Conservation (phyloP, 1,140 invertebrate genomes). For the Diorhabda elongata region DNA sequence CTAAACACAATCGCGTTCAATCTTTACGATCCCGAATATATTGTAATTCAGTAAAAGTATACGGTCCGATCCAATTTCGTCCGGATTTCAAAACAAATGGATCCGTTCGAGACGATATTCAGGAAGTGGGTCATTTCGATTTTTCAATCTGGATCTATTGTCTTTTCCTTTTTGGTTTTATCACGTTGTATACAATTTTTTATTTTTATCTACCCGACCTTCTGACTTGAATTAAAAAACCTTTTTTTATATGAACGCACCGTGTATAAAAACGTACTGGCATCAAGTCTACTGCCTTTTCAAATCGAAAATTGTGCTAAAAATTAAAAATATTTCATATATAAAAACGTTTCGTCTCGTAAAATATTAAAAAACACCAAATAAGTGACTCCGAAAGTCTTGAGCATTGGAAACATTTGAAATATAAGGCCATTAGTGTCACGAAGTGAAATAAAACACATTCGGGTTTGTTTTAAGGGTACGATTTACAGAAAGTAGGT, state of each 20-base stretch:
- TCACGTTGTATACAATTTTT: background rate
- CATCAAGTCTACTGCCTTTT: too few relatives aligned
- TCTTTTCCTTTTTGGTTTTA: background rate
- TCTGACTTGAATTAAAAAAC: too few relatives aligned
- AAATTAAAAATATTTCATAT: too few relatives aligned
- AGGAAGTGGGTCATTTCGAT: background rate
- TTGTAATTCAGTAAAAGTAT: conserved; percentile 15
- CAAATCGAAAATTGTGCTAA: too few relatives aligned
- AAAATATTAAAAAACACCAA: too few relatives aligned
- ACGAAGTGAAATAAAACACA: conserved; percentile 23
- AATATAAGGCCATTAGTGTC: conserved; percentile 16
- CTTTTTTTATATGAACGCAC: too few relatives aligned
- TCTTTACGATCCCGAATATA: conserved; percentile 17
- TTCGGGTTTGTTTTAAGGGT: conserved; percentile 22
- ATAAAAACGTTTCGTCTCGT: too few relatives aligned
- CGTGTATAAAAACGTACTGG: too few relatives aligned
- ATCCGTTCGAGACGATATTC: conserved; percentile 6
- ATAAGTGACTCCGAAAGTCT: background rate
- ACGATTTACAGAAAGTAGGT: conserved; percentile 32
- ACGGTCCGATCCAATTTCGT: background rate
- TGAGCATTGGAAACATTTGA: conserved; percentile 10
- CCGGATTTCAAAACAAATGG: conserved; percentile 13
- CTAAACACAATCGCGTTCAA: conserved; percentile 13
- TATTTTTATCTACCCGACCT: too few relatives aligned
- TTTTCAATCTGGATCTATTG: background rate